Conservation (phyloP, 2,113 vertebrate genomes). For the Passer montanus region DNA sequence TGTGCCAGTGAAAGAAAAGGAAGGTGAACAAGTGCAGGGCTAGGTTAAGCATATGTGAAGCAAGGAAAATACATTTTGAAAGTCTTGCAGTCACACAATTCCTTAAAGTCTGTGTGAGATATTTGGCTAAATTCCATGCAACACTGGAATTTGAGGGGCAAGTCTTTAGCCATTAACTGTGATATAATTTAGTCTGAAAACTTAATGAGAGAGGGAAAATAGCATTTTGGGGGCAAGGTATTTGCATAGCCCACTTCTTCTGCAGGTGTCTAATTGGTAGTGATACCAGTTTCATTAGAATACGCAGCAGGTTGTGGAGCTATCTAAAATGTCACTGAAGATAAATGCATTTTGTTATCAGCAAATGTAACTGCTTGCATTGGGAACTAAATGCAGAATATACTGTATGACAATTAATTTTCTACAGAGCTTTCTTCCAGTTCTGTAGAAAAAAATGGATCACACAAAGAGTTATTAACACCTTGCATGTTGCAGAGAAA, state of each 20-base stretch:
- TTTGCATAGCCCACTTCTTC: conserved; percentile 55
- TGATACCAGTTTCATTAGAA: conserved; percentile 59
- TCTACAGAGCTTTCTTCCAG: neutral
- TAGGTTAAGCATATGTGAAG: neutral
- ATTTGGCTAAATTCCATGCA: neutral
- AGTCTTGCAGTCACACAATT: neutral
- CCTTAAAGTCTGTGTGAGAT: conserved; percentile 9
- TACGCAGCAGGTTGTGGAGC: conserved; percentile 37
- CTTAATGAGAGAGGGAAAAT: conserved; percentile 52
- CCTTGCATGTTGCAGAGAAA: neutral
- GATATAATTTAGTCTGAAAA: conserved; percentile 53
- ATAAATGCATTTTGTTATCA: conserved; percentile 40
- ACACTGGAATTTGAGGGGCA: conserved; percentile 5
- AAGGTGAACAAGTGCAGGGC: neutral
- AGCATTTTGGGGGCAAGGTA: conserved; percentile 14
- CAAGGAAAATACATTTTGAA: neutral
- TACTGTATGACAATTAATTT: neutral
- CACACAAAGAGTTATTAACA: neutral
- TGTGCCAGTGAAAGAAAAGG: neutral
- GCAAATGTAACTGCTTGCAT: neutral
- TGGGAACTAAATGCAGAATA: neutral
- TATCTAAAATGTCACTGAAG: conserved; percentile 23
- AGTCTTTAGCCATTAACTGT: conserved; percentile 23
- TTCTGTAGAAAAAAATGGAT: neutral
- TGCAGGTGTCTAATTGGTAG: conserved; percentile 63